A percentile compares a stretch with the other conserved stretches of the same genome.
Evolutionary conservation across 2,797 vertebrate genomes (phyloP).

Genomic region (Gymnopithys bicolor): DNA sequence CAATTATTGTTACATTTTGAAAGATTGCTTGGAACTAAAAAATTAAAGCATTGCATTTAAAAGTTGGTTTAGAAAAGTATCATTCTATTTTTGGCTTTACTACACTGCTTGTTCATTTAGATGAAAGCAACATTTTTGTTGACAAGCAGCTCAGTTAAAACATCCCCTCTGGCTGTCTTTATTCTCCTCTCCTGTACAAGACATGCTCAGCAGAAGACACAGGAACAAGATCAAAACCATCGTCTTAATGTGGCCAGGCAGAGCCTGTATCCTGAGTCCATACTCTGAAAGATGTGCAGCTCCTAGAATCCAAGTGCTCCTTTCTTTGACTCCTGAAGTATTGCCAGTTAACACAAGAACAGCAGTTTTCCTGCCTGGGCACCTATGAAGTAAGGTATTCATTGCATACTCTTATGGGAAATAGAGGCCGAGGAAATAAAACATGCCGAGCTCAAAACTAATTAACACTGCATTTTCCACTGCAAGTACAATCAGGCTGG

Average conservation of each 20-base stretch:
- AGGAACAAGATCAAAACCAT: neutral
- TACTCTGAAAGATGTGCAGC: neutral
- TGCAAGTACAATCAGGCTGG: neutral
- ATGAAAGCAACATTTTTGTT: neutral
- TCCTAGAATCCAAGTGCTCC: neutral
- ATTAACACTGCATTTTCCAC: neutral
- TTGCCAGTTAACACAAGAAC: neutral
- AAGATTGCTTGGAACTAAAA: neutral
- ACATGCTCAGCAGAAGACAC: neutral
- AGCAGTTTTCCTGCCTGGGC: neutral
- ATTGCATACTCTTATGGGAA: neutral
- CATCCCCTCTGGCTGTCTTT: neutral
- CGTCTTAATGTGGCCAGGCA: neutral
- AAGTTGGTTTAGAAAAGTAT: neutral
- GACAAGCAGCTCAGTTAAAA: neutral
- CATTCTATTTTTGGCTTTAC: neutral
- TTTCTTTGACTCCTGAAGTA: neutral
- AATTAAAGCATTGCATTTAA: neutral
- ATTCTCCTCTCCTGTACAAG: neutral
- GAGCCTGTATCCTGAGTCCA: neutral
- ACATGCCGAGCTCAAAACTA: neutral
- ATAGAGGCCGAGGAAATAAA: neutral
- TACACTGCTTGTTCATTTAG: neutral
- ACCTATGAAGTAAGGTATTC: neutral
- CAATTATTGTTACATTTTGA: neutral